Conservation (phyloP, 2,888 invertebrate genomes). For the Prosopocoilus inquinatus region DNA sequence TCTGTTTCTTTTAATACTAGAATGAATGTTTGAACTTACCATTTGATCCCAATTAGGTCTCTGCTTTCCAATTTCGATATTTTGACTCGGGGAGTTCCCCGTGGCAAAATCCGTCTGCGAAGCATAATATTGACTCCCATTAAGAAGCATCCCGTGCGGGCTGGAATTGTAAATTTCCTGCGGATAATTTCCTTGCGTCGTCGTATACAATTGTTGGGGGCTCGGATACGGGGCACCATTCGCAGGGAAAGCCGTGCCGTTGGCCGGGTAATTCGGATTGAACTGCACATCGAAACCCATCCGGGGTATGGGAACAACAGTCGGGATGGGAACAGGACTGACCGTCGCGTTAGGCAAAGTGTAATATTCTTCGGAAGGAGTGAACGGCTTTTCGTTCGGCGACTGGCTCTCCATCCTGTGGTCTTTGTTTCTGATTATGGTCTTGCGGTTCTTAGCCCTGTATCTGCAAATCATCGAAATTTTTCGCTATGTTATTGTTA, state of each 20-base stretch:
- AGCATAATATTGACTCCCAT: constrained; percentile 44
- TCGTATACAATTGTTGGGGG: constrained; percentile 42
- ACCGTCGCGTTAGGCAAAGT: constrained; percentile 37
- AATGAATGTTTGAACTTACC: constrained; percentile 28
- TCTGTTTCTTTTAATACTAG: too few relatives aligned
- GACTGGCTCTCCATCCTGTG: constrained; percentile 44
- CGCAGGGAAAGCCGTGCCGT: constrained; percentile 13
- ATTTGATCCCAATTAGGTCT: constrained; percentile 37
- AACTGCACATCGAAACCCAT: constrained; percentile 44
- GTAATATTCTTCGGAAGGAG: constrained; percentile 43
- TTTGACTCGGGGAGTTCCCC: constrained; percentile 34
- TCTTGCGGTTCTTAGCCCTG: constrained; percentile 64
- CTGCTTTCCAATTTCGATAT: constrained; percentile 26
- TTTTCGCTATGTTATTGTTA: background rate
- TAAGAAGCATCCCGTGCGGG: constrained; percentile 40
- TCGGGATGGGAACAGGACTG: constrained; percentile 40
- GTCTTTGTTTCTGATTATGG: constrained; percentile 45
- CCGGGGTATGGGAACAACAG: constrained; percentile 44
- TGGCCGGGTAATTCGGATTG: constrained; percentile 32
- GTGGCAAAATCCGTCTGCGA: constrained; percentile 41
- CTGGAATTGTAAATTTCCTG: constrained; percentile 43
- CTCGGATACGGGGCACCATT: constrained; percentile 30
- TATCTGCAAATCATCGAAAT: constrained; percentile 47
- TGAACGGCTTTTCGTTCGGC: constrained; percentile 42
- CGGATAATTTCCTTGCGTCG: constrained; percentile 38